Conservation (phyloP, 2,888 invertebrate species). For the Scaptomyza cyrtandrae region DNA sequence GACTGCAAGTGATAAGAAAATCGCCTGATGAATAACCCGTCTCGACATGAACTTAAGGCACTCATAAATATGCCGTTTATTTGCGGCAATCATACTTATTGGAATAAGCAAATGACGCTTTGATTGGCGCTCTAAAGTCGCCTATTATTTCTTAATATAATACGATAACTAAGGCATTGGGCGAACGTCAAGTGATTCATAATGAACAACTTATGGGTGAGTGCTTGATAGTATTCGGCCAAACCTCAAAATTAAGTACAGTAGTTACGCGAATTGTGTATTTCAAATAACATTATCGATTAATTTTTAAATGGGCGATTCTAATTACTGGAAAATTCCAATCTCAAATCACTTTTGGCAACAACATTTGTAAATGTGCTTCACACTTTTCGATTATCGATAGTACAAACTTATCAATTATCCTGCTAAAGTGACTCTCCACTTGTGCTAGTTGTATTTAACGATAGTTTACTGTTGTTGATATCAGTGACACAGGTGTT, state of each 20-base stretch:
- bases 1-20: conserved; percentile 34
- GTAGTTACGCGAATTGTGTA: conserved; percentile 10
- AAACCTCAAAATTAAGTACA: conserved; percentile 31
- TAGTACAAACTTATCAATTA: background rate
- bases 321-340: background rate
- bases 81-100: conserved; percentile 36
- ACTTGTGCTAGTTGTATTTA: background rate
- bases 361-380: no score
- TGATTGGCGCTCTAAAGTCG: conserved; percentile 35
- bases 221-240: conserved; percentile 29
- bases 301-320: background rate
- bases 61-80: conserved; percentile 1
- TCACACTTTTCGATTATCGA: conserved; percentile 12
- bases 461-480: conserved; percentile 32
- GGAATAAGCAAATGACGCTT: conserved; percentile 28
- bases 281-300: background rate
- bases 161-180: conserved; percentile 1
- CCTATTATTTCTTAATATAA: conserved; percentile 31
- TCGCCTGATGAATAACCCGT: conserved; percentile 20
- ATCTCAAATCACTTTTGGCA: background rate
- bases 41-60: background rate
- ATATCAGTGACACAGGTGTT: conserved; percentile 56
- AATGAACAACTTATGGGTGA: conserved; percentile 6
- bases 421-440: background rate
- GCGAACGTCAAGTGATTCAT: conserved; percentile 43